phyloP scores from a whole-genome alignment of 2,797 vertebrate genomes.

The Propithecus perrieri region DNA sequence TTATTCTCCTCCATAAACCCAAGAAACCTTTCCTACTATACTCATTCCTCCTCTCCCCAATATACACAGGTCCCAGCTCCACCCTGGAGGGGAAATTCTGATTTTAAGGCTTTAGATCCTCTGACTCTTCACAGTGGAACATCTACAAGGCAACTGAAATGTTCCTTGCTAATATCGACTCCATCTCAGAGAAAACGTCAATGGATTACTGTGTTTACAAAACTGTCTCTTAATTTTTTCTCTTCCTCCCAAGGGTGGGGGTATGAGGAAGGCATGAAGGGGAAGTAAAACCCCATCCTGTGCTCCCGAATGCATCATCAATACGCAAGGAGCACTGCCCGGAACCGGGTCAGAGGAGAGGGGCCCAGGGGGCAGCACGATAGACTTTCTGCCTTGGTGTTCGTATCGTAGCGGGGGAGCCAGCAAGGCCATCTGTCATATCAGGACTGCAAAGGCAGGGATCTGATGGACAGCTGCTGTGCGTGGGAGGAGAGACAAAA shows the following conservation, averaged over 20 bases:
- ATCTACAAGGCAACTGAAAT: not conserved
- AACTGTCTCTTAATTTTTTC: not conserved
- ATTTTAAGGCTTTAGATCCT: not conserved
- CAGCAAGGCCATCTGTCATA: not conserved
- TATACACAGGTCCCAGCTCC: not conserved
- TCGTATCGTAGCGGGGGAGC: not conserved
- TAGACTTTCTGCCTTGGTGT: not conserved
- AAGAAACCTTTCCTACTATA: not conserved
- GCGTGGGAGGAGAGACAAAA: not conserved
- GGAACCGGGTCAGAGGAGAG: not conserved
- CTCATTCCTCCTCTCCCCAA: not conserved
- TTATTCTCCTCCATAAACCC: not conserved
- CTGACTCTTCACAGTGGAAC: not conserved
- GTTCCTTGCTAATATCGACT: not conserved
- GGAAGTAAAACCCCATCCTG: not conserved
- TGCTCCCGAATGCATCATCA: not conserved
- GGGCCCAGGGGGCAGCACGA: rapidly evolving
- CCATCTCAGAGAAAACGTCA: not conserved
- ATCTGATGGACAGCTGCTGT: not conserved
- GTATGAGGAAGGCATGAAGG: not conserved
- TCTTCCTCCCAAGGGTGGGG: not conserved
- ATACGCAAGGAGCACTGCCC: not conserved
- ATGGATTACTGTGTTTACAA: not conserved
- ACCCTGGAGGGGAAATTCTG: not conserved
- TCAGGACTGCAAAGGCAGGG: not conserved